Percentiles rank a stretch among this genome's conserved stretches.
Conservation (phyloP, 2,888 invertebrate genomes). For the Morpho deidamia region DNA sequence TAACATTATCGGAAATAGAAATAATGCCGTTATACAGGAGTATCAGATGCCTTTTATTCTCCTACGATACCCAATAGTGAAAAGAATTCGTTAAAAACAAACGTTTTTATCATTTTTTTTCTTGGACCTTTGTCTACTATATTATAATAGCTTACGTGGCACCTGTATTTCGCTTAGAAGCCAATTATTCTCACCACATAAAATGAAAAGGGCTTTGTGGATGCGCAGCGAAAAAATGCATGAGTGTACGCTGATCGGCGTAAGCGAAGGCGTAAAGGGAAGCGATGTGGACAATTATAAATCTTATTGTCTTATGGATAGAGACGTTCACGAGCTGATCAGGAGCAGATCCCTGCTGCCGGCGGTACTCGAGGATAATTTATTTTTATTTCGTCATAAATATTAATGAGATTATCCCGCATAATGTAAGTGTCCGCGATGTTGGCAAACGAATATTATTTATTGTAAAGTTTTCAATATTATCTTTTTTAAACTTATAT, state of each 20-base stretch:
- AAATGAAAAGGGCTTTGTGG: slow-evolving; percentile 25
- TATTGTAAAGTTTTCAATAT: slow-evolving; percentile 37
- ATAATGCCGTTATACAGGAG: too few species aligned
- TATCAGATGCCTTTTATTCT: too few species aligned
- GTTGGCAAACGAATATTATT: slow-evolving; percentile 39
- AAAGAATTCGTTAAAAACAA: too few species aligned
- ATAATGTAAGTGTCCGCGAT: slow-evolving; percentile 43
- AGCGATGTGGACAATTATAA: slow-evolving; percentile 8
- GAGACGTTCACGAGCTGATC: slow-evolving; percentile 21
- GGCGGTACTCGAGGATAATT: slow-evolving; percentile 38
- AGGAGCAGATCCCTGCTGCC: slow-evolving; percentile 30
- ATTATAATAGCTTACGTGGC: slow-evolving; percentile 27
- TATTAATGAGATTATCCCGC: slow-evolving; percentile 50
- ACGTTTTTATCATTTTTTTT: not conserved
- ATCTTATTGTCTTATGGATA: slow-evolving; percentile 15
- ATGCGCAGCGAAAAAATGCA: slow-evolving; percentile 28
- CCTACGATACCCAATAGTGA: too few species aligned
- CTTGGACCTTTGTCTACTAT: slow-evolving; percentile 24
- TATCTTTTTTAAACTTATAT: slow-evolving; percentile 24
- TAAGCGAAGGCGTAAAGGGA: slow-evolving; percentile 7
- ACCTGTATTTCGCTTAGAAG: slow-evolving; percentile 24
- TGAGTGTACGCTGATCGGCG: slow-evolving; percentile 25
- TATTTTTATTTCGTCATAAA: slow-evolving; percentile 49
- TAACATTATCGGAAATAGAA: too few species aligned
- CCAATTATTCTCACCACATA: slow-evolving; percentile 30